These are phyloP conservation scores for Anolis apletophallus DNA, from an alignment of 2,797 vertebrate genomes.

Conservation along the genomic window DNA sequence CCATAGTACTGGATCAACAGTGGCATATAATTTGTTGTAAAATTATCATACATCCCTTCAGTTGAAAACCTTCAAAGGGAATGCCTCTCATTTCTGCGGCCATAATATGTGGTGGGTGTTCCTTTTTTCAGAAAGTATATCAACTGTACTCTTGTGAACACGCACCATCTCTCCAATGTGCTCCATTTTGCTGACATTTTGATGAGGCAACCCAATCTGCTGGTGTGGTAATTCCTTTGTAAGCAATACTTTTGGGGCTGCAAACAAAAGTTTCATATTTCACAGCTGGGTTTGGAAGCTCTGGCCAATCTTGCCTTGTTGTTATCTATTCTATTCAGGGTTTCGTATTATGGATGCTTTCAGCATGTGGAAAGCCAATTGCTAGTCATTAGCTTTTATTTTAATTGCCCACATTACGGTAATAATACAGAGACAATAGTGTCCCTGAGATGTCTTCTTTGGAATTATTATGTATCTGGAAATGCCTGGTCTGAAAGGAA, in stretches of 20 bases:
- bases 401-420: constrained; percentile 75
- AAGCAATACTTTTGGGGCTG: constrained; percentile 35
- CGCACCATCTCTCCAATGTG: constrained; percentile 8
- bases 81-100: constrained; percentile 3
- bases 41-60: neutral
- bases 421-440: constrained; percentile 71
- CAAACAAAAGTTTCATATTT: constrained; percentile 63
- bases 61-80: constrained; percentile 7
- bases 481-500: constrained; percentile 70
- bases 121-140: constrained; percentile 13
- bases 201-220: constrained; percentile 45
- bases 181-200: constrained; percentile 30
- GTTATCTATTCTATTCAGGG: constrained; percentile 66
- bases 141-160: neutral
- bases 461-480: constrained; percentile 71
- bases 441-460: constrained; percentile 72
- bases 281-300: constrained; percentile 70
- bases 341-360: constrained; percentile 72
- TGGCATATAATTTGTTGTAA: neutral
- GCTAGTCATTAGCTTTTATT: constrained; percentile 78
- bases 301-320: constrained; percentile 72
- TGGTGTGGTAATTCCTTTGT: constrained; percentile 31
- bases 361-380: constrained; percentile 76
- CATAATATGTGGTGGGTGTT: neutral
- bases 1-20: constrained; percentile 25